Base-by-base conservation (phyloP, 2,888 invertebrate genomes). In the Neoitamus cyanurus region DNA sequence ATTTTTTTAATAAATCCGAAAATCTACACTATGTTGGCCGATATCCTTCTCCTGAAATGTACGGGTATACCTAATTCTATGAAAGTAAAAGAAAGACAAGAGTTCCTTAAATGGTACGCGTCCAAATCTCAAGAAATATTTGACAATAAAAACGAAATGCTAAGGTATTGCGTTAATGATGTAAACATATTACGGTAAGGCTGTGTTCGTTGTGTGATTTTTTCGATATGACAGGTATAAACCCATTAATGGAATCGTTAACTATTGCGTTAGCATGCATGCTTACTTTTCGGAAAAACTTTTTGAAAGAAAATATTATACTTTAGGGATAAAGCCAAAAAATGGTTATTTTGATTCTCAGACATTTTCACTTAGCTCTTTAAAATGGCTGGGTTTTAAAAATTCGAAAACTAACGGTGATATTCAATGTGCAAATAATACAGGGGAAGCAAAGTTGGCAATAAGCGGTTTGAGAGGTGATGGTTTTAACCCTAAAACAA, bases 21-120 rank as follows among this genome's bases (percentile, higher is more conserved):
- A 84, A 84, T 84, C n/a, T 84, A 37, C 28, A 84, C n/a, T 84
- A 58, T 36, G 13, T 84, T 69, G 78, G 78, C 20, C 42, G n/a
- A 46, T 78, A 78, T 30, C 77, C 77, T 3, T 36, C 84, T 6
- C 25, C 42, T 11, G 77, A 84, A 20, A 58, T 58, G 34, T 84
- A 84, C 37, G 84, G 84, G 0, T 84, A 6, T 84, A n/a, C n/a
- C n/a, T n/a, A 28, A 28, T 42, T 25, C 77, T 9, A 84, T 77
- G 84, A 77, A 58, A 36, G 25, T 34, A n/a, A 58, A 25, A 34
- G 68, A 77, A 36, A 77, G 34, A 36, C 36, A 84, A 34, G 30
- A 31, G 30, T 84, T 78, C 42, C 36, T 78, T 28, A 31, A 7
- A 20, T 84, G 77, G 78, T 84, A 77, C 46, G 36, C 58, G 37